Percentiles rank a stretch among this genome's conserved stretches.
phyloP scores from a whole-genome alignment of 2,797 vertebrate genomes.

The Poecilia wingei region DNA sequence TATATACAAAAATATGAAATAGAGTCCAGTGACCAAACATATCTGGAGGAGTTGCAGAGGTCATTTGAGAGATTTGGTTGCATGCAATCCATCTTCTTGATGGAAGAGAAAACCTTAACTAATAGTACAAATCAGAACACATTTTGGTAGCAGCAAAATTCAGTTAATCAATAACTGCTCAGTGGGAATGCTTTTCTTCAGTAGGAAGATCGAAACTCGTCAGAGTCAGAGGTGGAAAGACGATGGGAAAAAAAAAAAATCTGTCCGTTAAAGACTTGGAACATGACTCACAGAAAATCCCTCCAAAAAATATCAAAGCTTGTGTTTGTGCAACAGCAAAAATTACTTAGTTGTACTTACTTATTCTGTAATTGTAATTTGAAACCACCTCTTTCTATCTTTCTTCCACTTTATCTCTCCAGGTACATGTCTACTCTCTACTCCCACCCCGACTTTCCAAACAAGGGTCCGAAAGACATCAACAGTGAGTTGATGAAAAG shows the following conservation, averaged over 20 bases:
- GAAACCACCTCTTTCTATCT: not conserved
- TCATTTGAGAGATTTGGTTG: not conserved
- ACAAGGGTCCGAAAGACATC: conserved; percentile 90
- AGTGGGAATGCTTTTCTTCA: not conserved
- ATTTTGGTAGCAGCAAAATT: not conserved
- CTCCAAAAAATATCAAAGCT: not conserved
- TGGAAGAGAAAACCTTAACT: not conserved
- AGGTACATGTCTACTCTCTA: conserved; percentile 98
- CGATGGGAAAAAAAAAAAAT: not conserved
- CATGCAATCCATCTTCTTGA: not conserved
- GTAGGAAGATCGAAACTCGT: not conserved
- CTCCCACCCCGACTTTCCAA: conserved; percentile 93
- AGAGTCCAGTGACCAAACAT: not conserved
- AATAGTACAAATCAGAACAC: not conserved
- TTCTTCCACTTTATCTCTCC: conserved; percentile 10
- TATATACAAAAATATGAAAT: not conserved
- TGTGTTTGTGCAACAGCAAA: not conserved
- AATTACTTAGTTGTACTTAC: not conserved
- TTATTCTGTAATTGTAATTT: not conserved
- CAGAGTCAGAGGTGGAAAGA: not conserved
- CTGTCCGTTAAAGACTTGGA: not conserved
- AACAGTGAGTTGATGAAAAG: conserved; percentile 91
- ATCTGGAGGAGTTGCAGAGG: not conserved
- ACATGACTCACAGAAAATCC: not conserved
- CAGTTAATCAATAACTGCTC: too few species aligned